Percentiles rank a stretch among this genome's conserved stretches.
Evolutionary conservation across 1,140 invertebrate species (phyloP).

Genomic region (Drosophila arawakana): DNA sequence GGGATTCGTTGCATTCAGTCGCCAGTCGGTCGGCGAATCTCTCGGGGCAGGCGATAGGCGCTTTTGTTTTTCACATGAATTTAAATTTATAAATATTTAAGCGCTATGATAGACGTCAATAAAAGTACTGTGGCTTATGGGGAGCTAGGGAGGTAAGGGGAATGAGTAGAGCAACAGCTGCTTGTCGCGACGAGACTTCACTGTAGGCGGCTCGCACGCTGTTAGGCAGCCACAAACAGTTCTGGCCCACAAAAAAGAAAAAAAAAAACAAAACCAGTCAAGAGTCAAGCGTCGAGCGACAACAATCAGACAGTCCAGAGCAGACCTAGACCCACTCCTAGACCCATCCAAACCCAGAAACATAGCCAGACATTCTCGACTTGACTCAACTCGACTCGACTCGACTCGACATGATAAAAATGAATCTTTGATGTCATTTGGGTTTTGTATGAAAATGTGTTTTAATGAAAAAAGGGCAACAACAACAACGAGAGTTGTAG

Average conservation of each 20-base stretch:
- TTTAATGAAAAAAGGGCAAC: slow-evolving; percentile 71
- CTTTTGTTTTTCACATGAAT: slow-evolving; percentile 79
- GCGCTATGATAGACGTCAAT: slow-evolving; percentile 68
- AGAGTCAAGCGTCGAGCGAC: neutral
- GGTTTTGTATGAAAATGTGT: slow-evolving; percentile 75
- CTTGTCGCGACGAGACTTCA: slow-evolving; percentile 26
- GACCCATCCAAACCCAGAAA: slow-evolving; percentile 10
- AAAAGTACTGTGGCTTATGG: neutral
- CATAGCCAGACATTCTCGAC: slow-evolving; percentile 47
- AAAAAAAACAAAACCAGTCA: slow-evolving; percentile 21
- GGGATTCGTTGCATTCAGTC: slow-evolving; percentile 44
- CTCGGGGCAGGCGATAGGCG: slow-evolving; percentile 47
- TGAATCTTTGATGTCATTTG: slow-evolving; percentile 82
- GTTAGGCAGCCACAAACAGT: slow-evolving; percentile 52
- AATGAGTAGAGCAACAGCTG: slow-evolving; percentile 44
- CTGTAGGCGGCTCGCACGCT: slow-evolving; percentile 46
- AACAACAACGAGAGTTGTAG: slow-evolving; percentile 1
- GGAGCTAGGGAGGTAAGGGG: neutral
- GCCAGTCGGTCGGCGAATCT: slow-evolving; percentile 21
- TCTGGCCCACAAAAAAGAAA: slow-evolving; percentile 6
- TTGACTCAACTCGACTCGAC: slow-evolving; percentile 50
- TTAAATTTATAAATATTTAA: slow-evolving; percentile 82
- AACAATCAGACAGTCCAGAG: slow-evolving; percentile 31
- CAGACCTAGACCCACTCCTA: slow-evolving; percentile 29
- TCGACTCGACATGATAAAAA: slow-evolving; percentile 70